phyloP scores from a whole-genome alignment of 2,888 invertebrate species.

The Lasioglossum oenotherae region DNA sequence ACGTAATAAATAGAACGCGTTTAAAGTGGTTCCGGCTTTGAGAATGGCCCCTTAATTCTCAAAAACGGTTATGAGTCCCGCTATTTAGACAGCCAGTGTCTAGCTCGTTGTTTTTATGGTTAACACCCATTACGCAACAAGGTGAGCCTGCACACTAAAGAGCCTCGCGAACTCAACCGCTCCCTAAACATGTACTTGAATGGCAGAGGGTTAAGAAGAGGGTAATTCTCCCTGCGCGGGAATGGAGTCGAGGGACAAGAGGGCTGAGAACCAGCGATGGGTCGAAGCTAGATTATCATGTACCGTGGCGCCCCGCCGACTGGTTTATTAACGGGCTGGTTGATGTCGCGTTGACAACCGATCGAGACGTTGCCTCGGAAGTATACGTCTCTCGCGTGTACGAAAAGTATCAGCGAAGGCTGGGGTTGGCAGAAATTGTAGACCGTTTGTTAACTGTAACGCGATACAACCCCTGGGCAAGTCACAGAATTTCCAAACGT shows the following conservation, averaged over 20 bases:
- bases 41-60: constrained; percentile 7
- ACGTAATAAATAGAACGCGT: constrained; percentile 1
- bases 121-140: constrained; percentile 45
- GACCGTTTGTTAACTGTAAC: constrained; percentile 15
- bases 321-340: constrained; percentile 48
- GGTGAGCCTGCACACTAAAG: constrained; percentile 30
- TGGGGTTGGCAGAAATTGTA: neutral
- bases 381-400: neutral
- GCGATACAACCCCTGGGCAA: neutral
- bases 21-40: neutral
- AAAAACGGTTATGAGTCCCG: constrained; percentile 5
- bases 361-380: constrained; percentile 34
- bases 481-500: neutral
- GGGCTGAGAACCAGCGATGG: constrained; percentile 24
- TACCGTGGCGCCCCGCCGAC: constrained; percentile 20
- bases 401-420: neutral
- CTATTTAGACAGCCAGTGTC: neutral
- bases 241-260: constrained; percentile 46
- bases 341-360: constrained; percentile 52
- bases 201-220: constrained; percentile 56
- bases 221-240: constrained; percentile 48
- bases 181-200: constrained; percentile 45
- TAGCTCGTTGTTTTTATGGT: constrained; percentile 40
- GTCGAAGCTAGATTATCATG: constrained; percentile 41
- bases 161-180: constrained; percentile 41